phyloP scores from a whole-genome alignment of 1,140 invertebrate species.

The Yoshiicerus persimilis region DNA sequence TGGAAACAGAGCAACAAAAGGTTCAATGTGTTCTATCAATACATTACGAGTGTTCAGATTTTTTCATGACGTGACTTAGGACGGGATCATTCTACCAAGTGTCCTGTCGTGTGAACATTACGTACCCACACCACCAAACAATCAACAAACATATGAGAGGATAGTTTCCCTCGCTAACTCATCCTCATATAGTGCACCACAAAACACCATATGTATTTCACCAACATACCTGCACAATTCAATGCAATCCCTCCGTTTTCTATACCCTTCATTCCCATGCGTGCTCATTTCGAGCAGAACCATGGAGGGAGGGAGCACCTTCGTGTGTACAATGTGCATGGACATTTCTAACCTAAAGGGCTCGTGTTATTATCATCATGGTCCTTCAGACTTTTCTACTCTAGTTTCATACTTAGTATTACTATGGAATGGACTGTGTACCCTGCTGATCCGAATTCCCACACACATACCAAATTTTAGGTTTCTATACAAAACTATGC shows the following conservation, averaged over 20 bases:
- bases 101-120: not conserved
- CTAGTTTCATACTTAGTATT: not conserved
- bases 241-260: not conserved
- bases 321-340: not conserved
- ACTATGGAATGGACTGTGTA: not conserved
- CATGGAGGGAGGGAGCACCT: not conserved
- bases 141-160: not conserved
- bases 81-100: not conserved
- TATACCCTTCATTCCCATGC: not conserved
- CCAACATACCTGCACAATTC: not conserved
- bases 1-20: not conserved
- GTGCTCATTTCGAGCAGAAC: not conserved
- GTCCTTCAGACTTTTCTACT: not conserved
- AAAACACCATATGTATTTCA: not conserved
- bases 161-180: not conserved
- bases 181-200: not conserved
- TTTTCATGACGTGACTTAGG: not conserved
- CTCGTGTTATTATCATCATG: not conserved
- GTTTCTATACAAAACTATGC: not conserved
- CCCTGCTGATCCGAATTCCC: not conserved
- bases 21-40: not conserved
- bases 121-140: not conserved
- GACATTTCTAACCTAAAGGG: not conserved
- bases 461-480: not conserved
- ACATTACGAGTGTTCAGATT: not conserved